phyloP scores from a whole-genome alignment of 2,888 invertebrate species.

The Ochropleura leucogaster region DNA sequence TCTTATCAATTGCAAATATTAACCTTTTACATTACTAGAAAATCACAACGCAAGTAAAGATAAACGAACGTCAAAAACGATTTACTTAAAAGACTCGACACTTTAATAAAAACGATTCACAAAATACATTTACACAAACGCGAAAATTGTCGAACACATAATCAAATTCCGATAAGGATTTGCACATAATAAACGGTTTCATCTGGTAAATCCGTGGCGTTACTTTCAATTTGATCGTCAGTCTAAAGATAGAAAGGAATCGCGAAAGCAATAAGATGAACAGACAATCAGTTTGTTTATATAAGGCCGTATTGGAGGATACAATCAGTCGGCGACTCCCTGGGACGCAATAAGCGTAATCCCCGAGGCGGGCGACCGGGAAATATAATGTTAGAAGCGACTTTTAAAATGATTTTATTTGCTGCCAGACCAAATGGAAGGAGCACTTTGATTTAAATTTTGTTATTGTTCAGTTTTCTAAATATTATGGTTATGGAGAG shows the following conservation, averaged over 20 bases:
- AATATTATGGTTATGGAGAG: not conserved
- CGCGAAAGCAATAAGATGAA: constrained; percentile 78
- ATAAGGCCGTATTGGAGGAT: constrained; percentile 80
- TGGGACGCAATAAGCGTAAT: constrained; percentile 88
- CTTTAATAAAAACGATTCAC: not conserved
- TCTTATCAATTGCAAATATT: constrained; percentile 16
- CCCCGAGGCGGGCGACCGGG: constrained; percentile 71
- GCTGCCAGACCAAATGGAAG: constrained; percentile 27
- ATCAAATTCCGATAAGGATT: constrained; percentile 65
- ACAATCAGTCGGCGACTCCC: constrained; percentile 82
- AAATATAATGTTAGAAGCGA: constrained; percentile 70
- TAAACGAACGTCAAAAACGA: not conserved
- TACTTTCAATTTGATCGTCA: constrained; percentile 68
- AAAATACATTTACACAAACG: constrained; percentile 23
- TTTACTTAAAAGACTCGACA: not conserved
- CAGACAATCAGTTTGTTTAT: constrained; percentile 87
- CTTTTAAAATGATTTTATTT: constrained; percentile 60
- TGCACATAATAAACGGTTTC: constrained; percentile 66
- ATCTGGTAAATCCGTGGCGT: constrained; percentile 66
- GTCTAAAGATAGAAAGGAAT: constrained; percentile 70
- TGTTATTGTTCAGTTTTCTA: constrained; percentile 11
- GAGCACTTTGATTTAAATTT: constrained; percentile 24
- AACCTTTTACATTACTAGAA: not conserved
- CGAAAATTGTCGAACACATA: constrained; percentile 44
- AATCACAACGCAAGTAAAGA: not conserved